Percentiles rank a stretch among this genome's conserved stretches.
Conservation (phyloP, 2,888 invertebrate species). For the Pemphredon lugubris region DNA sequence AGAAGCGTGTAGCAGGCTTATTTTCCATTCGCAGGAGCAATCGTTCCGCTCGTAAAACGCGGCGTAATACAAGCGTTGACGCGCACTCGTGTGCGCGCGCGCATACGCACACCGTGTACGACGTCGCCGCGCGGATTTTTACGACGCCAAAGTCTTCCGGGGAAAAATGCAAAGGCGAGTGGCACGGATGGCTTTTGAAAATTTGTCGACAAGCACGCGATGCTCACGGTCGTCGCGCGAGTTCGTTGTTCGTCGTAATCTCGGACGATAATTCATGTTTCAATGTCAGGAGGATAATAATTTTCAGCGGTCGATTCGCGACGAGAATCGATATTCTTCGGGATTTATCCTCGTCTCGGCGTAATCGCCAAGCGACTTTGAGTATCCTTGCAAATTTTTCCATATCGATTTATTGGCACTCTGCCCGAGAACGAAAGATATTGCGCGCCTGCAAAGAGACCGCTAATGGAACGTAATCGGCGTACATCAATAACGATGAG, state of each 20-base stretch:
- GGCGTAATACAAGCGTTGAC: slow-evolving; percentile 13
- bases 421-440: slow-evolving; percentile 6
- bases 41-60: slow-evolving; percentile 11
- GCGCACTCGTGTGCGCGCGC: not conserved
- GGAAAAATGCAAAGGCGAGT: no score
- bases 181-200: no score
- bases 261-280: slow-evolving; percentile 24
- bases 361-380: slow-evolving; percentile 3
- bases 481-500: slow-evolving; percentile 52
- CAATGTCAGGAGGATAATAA: slow-evolving; percentile 1
- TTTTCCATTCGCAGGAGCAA: slow-evolving; percentile 31
- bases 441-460: not conserved
- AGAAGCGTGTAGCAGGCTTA: slow-evolving; percentile 30
- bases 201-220: not conserved
- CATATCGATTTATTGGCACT: not conserved
- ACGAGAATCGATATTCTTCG: not conserved
- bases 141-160: no score
- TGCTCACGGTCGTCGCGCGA: not conserved
- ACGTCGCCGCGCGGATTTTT: not conserved
- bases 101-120: not conserved
- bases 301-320: not conserved
- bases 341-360: slow-evolving; percentile 3
- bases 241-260: slow-evolving; percentile 14
- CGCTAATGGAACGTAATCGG: slow-evolving; percentile 39
- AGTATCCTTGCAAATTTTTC: not conserved